Base-by-base conservation (phyloP, 2,888 invertebrate genomes). In the Unio pictorum region DNA sequence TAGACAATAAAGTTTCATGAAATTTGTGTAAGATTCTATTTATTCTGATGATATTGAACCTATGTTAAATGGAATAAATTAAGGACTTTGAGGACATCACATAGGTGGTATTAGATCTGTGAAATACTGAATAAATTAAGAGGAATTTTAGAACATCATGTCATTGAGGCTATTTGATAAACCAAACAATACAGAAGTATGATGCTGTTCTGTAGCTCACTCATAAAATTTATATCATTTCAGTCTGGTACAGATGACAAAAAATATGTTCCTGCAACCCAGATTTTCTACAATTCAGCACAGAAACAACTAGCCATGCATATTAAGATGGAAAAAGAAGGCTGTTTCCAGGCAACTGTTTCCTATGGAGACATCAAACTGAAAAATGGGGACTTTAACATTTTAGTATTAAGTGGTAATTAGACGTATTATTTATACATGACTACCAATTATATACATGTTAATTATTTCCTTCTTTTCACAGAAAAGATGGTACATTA, bases 301-400 rank as follows among this genome's bases (percentile, higher is more conserved):
- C 94, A 94, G 90, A 94, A 95, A 81, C 93, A 95, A 81, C 94
- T 96, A 71, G 93, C 93, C 72, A 92, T 96, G 84, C 93, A 94
- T 84, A 93, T 96, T 74, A 93, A 94, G 84, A 95, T 97, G 90
- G 93, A 94, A 55, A 92, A 93, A 81, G 94, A 95, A 76, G 95
- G 95, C 65, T 95, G 95, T 86, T 95, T 94, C 91, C 94, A 94
- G 84, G 96, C 96, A 68, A 93, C 93, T 23, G 94, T 97, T 66
- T 93, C 93, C 84, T 95, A 95, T 87, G 92, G 93, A 69, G 94
- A 94, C 62, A 92, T 93, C 74, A 93, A 94, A 86, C 91, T 97
- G 84, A 95, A 95, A 84, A 96, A 96, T 87, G 97, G 96, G 54
- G 95, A 95, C 89, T 96, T 97, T 86, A 96, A 96, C 90, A 95